Conservation (phyloP, 2,888 invertebrate genomes). For the Apamea epomidion region DNA sequence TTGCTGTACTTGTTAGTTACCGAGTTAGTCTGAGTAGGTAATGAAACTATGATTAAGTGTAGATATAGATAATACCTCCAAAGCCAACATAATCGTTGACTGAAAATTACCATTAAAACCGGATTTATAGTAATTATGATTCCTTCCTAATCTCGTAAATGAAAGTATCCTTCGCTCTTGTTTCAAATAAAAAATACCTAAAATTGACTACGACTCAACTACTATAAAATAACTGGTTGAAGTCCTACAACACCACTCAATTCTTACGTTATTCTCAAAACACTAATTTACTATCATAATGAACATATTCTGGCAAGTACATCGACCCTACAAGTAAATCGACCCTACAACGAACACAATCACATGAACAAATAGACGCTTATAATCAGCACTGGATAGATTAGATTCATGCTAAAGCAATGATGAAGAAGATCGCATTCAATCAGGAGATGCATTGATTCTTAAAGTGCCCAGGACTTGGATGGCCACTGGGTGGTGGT, state of each 20-base stretch:
- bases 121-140: not conserved
- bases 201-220: not conserved
- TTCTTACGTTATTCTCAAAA: not conserved
- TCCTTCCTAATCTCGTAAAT: not conserved
- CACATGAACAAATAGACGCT: not conserved
- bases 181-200: not conserved
- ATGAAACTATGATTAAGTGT: not conserved
- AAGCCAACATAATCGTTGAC: not conserved
- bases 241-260: not conserved
- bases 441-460: not conserved
- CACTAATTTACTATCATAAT: not conserved
- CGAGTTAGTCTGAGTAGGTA: slow-evolving; percentile 7
- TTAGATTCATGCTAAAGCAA: not conserved
- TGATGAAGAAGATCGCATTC: not conserved
- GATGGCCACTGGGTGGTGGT: not conserved
- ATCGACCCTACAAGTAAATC: not conserved
- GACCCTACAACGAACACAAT: slow-evolving; percentile 7
- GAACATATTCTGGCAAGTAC: not conserved
- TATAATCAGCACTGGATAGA: not conserved
- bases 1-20: slow-evolving; percentile 27
- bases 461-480: not conserved
- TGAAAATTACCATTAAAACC: not conserved
- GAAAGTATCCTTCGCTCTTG: not conserved
- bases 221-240: not conserved
- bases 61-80: not conserved